Conservation (phyloP, 2,888 invertebrate genomes). For the Drosophila tripunctata region DNA sequence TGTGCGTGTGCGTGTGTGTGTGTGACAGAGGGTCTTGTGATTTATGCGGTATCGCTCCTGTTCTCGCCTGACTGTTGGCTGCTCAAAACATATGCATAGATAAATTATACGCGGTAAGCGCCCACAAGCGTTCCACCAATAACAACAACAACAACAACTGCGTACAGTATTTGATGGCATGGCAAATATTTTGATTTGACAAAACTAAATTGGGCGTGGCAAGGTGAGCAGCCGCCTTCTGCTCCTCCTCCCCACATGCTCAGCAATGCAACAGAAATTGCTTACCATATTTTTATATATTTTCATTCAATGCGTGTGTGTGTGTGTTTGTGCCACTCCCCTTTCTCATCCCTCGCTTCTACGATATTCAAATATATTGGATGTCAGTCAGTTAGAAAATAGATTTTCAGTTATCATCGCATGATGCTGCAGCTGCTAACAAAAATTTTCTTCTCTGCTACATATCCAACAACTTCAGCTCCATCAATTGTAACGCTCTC, state of each 20-base stretch:
- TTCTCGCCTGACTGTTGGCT: conserved; percentile 57
- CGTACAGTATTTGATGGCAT: neutral
- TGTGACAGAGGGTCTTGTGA: conserved; percentile 47
- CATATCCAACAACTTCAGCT: conserved; percentile 23
- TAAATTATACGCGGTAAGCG: conserved; percentile 78
- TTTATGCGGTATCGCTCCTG: conserved; percentile 48
- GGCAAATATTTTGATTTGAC: conserved; percentile 71
- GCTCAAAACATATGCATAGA: conserved; percentile 78
- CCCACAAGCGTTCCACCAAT: conserved; percentile 58
- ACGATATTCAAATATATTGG: conserved; percentile 65
- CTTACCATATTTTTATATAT: conserved; percentile 24
- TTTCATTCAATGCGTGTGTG: neutral
- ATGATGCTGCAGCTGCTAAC: conserved; percentile 59
- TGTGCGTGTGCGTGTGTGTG: conserved; percentile 40
- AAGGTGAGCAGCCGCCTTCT: conserved; percentile 51
- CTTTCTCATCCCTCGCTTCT: neutral
- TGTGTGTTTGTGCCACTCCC: conserved; percentile 3
- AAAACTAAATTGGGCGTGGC: conserved; percentile 75
- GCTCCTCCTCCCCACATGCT: conserved; percentile 33
- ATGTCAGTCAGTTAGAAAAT: conserved; percentile 77
- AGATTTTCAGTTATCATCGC: conserved; percentile 71
- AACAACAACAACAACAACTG: conserved; percentile 31
- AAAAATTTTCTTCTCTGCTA: conserved; percentile 27
- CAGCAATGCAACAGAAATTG: conserved; percentile 29
- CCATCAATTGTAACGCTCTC: conserved; percentile 41